Evolutionary conservation across 2,888 invertebrate species (phyloP).

Genomic region (Rotaria sp.): DNA sequence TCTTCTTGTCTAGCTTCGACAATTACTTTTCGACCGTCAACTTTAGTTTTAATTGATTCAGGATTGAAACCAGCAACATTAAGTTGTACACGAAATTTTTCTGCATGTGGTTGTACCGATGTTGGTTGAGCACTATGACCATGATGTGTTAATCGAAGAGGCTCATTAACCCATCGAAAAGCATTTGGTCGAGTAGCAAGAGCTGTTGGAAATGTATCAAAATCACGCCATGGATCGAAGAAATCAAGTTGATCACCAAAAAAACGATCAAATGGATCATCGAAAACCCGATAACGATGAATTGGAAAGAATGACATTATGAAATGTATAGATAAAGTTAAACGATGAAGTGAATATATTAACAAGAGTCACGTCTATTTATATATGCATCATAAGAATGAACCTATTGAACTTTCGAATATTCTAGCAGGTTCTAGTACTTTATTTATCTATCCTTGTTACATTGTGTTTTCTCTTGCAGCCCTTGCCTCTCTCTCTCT

Average conservation of each 20-base stretch:
- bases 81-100: background rate
- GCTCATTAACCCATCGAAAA: background rate
- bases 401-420: too few species aligned
- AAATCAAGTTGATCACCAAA: conserved; percentile 12
- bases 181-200: background rate
- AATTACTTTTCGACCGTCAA: background rate
- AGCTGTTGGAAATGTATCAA: background rate
- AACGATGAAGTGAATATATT: too few species aligned
- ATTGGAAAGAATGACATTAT: background rate
- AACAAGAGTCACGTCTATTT: too few species aligned
- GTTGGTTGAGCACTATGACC: background rate
- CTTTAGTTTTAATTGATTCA: background rate
- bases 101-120: background rate
- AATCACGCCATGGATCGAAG: conserved; percentile 12
- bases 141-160: background rate
- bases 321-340: background rate
- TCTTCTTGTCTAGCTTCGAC: conserved; percentile 2
- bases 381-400: too few species aligned
- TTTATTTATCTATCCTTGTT: too few species aligned
- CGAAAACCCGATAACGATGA: background rate
- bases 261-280: background rate
- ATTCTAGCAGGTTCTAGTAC: too few species aligned
- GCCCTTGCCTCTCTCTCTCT: too few species aligned
- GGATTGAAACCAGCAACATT: conserved; percentile 1
- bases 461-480: too few species aligned